Evolutionary conservation across 2,113 vertebrate genomes (phyloP).

Genomic region (Protobothrops flavoviridis): DNA sequence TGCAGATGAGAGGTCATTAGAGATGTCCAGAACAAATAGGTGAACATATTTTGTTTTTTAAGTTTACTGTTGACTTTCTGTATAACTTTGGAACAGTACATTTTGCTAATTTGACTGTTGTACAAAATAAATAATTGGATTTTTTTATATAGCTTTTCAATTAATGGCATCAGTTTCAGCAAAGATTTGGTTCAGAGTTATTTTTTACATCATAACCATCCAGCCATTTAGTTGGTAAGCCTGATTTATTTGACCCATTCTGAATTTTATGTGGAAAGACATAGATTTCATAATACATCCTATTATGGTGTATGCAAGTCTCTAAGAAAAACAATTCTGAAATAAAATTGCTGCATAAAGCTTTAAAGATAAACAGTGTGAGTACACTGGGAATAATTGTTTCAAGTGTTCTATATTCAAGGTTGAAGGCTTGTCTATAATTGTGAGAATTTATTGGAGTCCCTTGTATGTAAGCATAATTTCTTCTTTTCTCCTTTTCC

Average conservation of each 20-base stretch:
- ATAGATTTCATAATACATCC: not conserved
- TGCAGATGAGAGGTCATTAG: not conserved
- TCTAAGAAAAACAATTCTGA: not conserved
- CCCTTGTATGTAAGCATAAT: not conserved
- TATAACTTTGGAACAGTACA: not conserved
- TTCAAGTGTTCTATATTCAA: not conserved
- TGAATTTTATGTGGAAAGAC: not conserved
- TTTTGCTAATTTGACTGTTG: not conserved
- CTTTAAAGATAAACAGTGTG: not conserved
- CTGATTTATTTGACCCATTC: not conserved
- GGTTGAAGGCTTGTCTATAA: not conserved
- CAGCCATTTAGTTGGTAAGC: not conserved
- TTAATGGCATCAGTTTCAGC: not conserved
- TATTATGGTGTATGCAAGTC: not conserved
- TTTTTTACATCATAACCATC: not conserved
- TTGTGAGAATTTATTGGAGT: constrained; percentile 1
- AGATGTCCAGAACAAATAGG: not conserved
- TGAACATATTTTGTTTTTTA: not conserved
- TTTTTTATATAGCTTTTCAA: not conserved
- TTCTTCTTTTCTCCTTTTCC: constrained; percentile 28
- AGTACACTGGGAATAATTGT: not conserved
- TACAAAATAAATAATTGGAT: not conserved
- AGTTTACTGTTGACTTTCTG: not conserved
- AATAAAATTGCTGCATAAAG: not conserved
- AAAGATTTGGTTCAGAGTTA: not conserved